Conservation (phyloP, 2,797 vertebrate genomes). For the Anniella stebbinsi region DNA sequence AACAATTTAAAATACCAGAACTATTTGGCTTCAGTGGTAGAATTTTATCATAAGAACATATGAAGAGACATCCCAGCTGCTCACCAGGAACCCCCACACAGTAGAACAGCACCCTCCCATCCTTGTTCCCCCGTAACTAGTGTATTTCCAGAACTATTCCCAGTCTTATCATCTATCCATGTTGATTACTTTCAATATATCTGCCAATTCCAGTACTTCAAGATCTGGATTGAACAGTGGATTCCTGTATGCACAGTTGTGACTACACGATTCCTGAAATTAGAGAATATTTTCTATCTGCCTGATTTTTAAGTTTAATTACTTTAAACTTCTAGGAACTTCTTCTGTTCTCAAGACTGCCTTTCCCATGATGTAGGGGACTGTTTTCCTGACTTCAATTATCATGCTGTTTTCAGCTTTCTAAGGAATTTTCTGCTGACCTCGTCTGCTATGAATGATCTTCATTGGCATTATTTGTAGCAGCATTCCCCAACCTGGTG, state of each 20-base stretch:
- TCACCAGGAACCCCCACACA: too few relatives aligned
- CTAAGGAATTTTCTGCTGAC: not conserved
- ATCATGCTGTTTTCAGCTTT: not conserved
- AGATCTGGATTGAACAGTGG: not conserved
- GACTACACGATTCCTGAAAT: not conserved
- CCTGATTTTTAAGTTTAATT: not conserved
- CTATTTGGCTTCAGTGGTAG: not conserved
- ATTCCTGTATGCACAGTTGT: not conserved
- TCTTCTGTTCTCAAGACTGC: not conserved
- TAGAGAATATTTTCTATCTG: not conserved
- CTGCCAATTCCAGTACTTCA: not conserved
- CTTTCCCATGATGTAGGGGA: not conserved
- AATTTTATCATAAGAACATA: not conserved
- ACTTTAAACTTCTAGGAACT: not conserved
- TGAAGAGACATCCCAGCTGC: too few relatives aligned
- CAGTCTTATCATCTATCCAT: not conserved
- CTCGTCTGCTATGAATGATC: too few relatives aligned
- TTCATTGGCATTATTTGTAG: not conserved
- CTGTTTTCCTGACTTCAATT: not conserved
- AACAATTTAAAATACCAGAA: not conserved
- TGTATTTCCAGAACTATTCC: not conserved
- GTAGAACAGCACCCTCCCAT: too few relatives aligned
- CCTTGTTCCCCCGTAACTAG: too few relatives aligned
- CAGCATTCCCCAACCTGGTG: not conserved
- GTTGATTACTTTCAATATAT: not conserved